These are phyloP conservation scores for Sciurus niger DNA, from an alignment of 2,113 vertebrate species.

Conservation along the genomic window DNA sequence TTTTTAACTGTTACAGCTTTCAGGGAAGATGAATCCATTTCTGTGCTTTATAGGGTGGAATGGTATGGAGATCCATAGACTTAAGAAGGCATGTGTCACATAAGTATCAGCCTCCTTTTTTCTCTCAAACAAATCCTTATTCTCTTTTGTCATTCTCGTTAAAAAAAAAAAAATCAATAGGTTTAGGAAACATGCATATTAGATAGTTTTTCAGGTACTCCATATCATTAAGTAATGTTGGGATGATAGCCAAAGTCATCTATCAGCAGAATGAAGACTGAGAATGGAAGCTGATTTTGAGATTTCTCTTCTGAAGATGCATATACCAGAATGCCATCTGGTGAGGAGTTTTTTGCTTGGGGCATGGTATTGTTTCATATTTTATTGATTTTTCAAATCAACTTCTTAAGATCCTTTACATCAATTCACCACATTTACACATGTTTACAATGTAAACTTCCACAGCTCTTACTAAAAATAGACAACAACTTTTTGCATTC, in stretches of 20 bases:
- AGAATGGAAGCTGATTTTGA: not conserved
- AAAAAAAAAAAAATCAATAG: not conserved
- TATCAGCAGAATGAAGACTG: not conserved
- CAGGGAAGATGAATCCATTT: not conserved
- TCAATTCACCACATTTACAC: not conserved
- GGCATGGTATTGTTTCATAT: not conserved
- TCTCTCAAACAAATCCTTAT: not conserved
- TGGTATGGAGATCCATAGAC: not conserved
- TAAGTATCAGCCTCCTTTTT: not conserved
- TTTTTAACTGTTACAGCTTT: not conserved
- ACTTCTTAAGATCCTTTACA: not conserved
- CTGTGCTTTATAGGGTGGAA: rapidly evolving
- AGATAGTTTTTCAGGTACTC: not conserved
- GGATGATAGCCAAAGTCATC: not conserved
- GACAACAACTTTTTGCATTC: not conserved
- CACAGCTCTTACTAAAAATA: not conserved
- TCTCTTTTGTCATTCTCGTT: not conserved
- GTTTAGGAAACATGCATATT: not conserved
- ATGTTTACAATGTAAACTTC: not conserved
- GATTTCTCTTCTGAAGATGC: not conserved
- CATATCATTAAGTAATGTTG: not conserved
- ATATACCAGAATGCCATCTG: not conserved
- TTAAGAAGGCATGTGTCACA: not conserved
- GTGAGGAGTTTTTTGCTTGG: not conserved
- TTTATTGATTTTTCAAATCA: not conserved